phyloP scores from a whole-genome alignment of 1,140 invertebrate genomes.

The Popillia japonica region DNA sequence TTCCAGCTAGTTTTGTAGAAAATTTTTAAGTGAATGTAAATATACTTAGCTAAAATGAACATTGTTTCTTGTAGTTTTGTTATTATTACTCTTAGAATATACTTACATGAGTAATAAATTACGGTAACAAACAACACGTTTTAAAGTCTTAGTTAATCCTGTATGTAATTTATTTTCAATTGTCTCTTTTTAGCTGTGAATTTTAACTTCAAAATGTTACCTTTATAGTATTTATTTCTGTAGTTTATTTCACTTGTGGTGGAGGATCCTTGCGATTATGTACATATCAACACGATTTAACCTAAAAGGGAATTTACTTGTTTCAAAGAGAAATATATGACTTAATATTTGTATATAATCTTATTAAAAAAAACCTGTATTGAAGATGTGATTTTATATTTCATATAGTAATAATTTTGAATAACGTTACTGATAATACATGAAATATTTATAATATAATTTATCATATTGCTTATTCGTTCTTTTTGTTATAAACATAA shows the following conservation, averaged over 20 bases:
- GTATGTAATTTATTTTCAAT: not conserved
- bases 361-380: not conserved
- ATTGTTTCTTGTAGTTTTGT: not conserved
- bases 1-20: constrained; percentile 94
- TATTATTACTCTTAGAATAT: not conserved
- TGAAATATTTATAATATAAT: constrained; percentile 9
- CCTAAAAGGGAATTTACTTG: not conserved
- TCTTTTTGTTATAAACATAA: constrained; percentile 4
- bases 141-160: no score
- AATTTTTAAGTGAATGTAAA: constrained; percentile 64
- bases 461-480: not conserved
- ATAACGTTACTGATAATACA: not conserved
- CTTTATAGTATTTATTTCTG: not conserved
- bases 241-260: not conserved
- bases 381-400: constrained; percentile 5
- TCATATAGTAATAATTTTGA: not conserved
- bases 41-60: constrained; percentile 6
- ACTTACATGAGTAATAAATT: not conserved
- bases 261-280: not conserved
- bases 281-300: not conserved
- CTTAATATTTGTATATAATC: not conserved
- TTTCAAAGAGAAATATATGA: not conserved
- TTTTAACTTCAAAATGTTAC: not conserved
- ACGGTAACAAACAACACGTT: not conserved
- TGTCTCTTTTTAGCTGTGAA: not conserved